These are phyloP conservation scores for Onychorhynchus coronatus DNA, from an alignment of 2,113 vertebrate genomes.

Conservation along the genomic window DNA sequence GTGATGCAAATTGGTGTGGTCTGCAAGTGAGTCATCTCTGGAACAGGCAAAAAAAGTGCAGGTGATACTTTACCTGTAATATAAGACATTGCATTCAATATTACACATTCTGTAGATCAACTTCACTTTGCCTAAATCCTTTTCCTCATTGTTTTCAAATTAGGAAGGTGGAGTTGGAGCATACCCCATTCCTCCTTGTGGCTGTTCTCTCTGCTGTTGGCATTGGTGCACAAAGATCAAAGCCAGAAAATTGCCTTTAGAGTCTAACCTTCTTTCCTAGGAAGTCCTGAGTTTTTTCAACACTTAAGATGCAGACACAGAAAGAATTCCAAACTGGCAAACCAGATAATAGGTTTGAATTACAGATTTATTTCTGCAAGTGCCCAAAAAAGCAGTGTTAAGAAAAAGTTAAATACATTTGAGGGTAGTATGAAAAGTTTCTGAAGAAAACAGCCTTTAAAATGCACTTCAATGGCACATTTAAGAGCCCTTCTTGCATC, in stretches of 20 bases:
- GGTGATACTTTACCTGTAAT: not conserved
- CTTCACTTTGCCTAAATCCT: not conserved
- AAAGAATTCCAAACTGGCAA: not conserved
- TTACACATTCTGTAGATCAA: not conserved
- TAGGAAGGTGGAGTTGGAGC: not conserved
- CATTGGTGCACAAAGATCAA: not conserved
- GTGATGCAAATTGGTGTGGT: not conserved
- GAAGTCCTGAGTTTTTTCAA: not conserved
- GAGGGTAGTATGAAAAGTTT: not conserved
- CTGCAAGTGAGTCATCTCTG: not conserved
- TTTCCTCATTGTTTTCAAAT: not conserved
- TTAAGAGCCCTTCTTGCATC: conserved; percentile 5
- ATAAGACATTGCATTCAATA: not conserved
- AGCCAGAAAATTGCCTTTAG: not conserved
- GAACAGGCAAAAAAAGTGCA: not conserved
- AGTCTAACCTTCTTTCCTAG: not conserved
- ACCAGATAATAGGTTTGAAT: not conserved
- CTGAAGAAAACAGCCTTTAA: not conserved
- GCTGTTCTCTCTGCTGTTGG: not conserved
- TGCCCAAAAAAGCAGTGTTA: not conserved
- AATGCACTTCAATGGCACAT: not conserved
- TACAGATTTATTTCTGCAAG: not conserved
- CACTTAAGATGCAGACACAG: not conserved
- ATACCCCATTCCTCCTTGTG: not conserved
- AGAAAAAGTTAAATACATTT: not conserved